These are phyloP conservation scores for Mus spretus DNA, from an alignment of 2,797 vertebrate genomes.

Conservation along the genomic window DNA sequence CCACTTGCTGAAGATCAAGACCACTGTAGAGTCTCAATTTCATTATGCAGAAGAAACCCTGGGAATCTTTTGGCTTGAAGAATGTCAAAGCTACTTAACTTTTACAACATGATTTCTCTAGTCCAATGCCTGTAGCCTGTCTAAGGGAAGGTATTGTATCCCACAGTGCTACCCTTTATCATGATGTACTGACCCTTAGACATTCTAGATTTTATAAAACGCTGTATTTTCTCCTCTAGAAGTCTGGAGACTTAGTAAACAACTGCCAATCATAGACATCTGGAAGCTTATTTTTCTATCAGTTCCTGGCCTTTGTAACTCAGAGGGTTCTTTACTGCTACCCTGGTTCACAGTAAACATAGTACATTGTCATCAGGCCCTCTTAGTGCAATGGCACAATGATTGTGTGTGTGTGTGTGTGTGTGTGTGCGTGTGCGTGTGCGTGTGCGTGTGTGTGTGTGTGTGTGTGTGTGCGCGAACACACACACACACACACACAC, in stretches of 20 bases:
- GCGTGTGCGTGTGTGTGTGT: not conserved
- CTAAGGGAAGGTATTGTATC: not conserved
- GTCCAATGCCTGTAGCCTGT: not conserved
- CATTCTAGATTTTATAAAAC: conserved; percentile 25
- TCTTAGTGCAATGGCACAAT: not conserved
- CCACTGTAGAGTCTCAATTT: not conserved
- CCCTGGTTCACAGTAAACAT: not conserved
- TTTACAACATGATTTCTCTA: not conserved
- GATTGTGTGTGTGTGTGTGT: too few species aligned
- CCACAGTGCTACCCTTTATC: not conserved
- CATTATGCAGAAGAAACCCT: conserved; percentile 28
- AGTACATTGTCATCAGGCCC: not conserved
- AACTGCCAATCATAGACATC: not conserved
- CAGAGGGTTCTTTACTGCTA: not conserved
- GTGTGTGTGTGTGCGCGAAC: not conserved
- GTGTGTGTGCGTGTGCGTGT: not conserved
- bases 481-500: too few species aligned
- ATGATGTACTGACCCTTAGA: not conserved
- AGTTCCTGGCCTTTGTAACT: not conserved
- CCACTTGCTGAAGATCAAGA: conserved; percentile 4
- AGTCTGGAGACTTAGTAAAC: not conserved
- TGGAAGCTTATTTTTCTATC: conserved; percentile 19
- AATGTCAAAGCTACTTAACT: conserved; percentile 1
- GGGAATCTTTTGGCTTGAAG: not conserved
- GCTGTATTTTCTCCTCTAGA: not conserved